Percentiles rank a stretch among this genome's conserved stretches.
Conservation (phyloP, 2,113 vertebrate genomes). For the Herpetotheres cachinnans region DNA sequence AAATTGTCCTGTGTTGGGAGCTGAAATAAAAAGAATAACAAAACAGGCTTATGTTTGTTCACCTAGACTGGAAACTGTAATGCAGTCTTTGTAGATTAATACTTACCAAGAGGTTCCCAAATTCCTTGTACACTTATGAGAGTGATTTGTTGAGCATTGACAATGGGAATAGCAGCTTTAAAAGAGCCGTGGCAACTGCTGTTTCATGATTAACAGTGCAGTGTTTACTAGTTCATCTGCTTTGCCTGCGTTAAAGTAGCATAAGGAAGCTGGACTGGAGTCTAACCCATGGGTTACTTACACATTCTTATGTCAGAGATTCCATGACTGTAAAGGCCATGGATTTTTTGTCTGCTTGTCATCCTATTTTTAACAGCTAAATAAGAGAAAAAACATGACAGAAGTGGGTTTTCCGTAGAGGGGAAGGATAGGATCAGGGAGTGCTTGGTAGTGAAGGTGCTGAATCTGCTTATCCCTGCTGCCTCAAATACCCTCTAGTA, state of each 20-base stretch:
- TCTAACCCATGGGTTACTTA: no score
- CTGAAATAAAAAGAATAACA: neutral
- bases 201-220: neutral
- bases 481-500: neutral
- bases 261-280: neutral
- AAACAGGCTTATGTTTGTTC: neutral
- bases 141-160: neutral
- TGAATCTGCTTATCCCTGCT: neutral
- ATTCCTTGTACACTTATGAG: neutral
- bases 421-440: neutral
- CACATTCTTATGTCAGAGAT: neutral
- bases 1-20: neutral
- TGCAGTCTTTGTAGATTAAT: neutral
- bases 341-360: neutral
- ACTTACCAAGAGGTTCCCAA: neutral
- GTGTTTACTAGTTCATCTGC: neutral
- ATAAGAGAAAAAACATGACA: neutral
- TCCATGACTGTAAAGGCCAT: neutral
- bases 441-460: neutral
- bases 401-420: neutral
- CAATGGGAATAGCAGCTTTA: neutral
- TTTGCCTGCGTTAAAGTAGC: neutral
- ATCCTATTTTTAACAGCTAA: neutral
- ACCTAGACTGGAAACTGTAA: neutral
- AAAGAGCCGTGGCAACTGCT: neutral